Base-by-base conservation (phyloP, 1,140 invertebrate species). In the Lordiphosa clarofinis region DNA sequence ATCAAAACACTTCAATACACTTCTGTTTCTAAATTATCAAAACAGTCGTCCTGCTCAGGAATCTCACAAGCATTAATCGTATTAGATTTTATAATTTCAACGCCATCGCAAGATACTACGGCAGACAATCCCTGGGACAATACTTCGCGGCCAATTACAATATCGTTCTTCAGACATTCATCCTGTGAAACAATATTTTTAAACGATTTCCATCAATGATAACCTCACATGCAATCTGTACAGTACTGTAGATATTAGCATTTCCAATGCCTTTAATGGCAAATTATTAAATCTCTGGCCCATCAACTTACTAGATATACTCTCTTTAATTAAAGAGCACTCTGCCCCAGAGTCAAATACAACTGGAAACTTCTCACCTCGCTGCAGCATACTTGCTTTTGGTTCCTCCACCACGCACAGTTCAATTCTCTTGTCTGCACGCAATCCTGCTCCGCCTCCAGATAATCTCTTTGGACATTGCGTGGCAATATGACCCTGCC, bases 121-220 rank as follows among this genome's bases (percentile, higher is more conserved):
- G 39, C 39, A 15, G 39, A 43, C 21, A 19, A 36, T 43, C 40
- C n/a, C 7, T 54, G 39, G 9, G 39, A 13, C 10, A 54, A 54
- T 6, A 36, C 36, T 43, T 43, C 39, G 11, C 52, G 28, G 9
- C 39, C 52, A 11, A 54, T 54, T 36, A 54, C 39, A 54, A 54
- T 43, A 8, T 54, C 7, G 11, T 54, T 54, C 33, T 54, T 54
- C 31, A 54, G 21, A 21, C 39, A 43, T 6, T 13, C 39, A 15
- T 54, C 39, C 2, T 13, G 3, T 43, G 50, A 11, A 43, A 43
- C 28, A 43, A 19, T 19, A 35, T 21, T 36, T 44, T 40, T 3
- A 44, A 9, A 54, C 31, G n/a, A n/a, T n/a, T n/a, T n/a, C n/a
- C n/a, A n/a, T n/a, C n/a, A n/a, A n/a, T n/a, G n/a, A n/a, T n/a